Conservation (phyloP, 2,888 invertebrate genomes). For the Boloria euphrosyne region DNA sequence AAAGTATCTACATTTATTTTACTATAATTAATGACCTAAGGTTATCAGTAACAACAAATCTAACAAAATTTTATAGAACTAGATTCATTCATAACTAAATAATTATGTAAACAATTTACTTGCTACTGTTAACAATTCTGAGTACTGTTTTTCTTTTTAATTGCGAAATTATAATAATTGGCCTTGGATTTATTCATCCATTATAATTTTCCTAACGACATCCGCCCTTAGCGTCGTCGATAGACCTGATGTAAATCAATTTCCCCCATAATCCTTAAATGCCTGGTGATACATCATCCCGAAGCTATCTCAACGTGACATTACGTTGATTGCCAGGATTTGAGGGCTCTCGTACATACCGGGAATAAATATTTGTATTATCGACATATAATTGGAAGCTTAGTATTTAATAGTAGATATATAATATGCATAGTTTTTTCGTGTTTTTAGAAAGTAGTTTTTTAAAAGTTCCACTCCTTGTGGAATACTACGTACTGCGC, state of each 20-base stretch:
- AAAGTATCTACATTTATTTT: no score
- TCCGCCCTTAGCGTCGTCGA: conserved; percentile 4
- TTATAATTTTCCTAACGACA: conserved; percentile 1
- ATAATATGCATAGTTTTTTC: no score
- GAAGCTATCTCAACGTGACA: conserved; percentile 16
- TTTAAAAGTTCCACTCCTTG: no score
- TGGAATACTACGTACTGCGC: no score
- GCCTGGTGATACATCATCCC: conserved; percentile 2
- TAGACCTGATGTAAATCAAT: conserved; percentile 9
- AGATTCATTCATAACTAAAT: no score
- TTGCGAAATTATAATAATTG: not conserved
- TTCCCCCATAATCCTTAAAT: not conserved
- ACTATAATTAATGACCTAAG: no score
- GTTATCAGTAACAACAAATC: no score
- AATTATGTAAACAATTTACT: no score
- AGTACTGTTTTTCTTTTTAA: not conserved
- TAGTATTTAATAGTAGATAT: no score
- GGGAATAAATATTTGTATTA: not conserved
- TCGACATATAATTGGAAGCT: not conserved
- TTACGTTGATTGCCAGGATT: conserved; percentile 3
- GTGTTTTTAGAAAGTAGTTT: no score
- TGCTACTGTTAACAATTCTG: no score
- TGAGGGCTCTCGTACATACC: not conserved
- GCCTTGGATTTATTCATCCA: not conserved
- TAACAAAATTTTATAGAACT: no score